phyloP scores from a whole-genome alignment of 2,888 invertebrate species.

The Beris chalybata region DNA sequence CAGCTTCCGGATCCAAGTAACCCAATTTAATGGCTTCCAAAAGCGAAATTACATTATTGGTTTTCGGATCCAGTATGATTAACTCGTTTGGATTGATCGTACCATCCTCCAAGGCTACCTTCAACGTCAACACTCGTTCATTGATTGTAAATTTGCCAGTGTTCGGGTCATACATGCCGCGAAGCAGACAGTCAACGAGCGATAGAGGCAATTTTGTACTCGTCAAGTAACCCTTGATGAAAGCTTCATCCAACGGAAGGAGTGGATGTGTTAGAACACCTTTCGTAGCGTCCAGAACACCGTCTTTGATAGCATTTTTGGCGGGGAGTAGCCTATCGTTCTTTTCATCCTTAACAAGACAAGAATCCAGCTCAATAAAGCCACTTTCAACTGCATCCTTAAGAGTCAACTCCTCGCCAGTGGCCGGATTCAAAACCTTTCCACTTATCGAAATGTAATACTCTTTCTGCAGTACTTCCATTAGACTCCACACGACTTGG shows the following conservation, averaged over 20 bases:
- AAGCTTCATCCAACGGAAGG: constrained; percentile 76
- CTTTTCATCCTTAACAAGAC: constrained; percentile 73
- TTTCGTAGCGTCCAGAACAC: constrained; percentile 69
- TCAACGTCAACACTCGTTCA: constrained; percentile 68
- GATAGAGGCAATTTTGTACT: constrained; percentile 80
- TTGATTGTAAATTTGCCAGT: constrained; percentile 74
- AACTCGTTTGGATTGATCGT: constrained; percentile 76
- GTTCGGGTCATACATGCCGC: constrained; percentile 75
- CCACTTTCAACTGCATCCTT: constrained; percentile 73
- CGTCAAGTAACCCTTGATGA: constrained; percentile 77
- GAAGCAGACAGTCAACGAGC: constrained; percentile 78
- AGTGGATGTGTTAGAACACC: constrained; percentile 71
- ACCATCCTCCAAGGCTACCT: constrained; percentile 68
- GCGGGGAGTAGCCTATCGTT: constrained; percentile 68
- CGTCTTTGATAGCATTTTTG: constrained; percentile 69
- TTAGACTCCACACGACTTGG: constrained; percentile 69
- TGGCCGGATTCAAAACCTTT: constrained; percentile 74
- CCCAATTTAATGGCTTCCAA: constrained; percentile 76
- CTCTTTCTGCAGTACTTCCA: constrained; percentile 74
- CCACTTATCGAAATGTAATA: constrained; percentile 76
- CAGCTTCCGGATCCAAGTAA: constrained; percentile 76
- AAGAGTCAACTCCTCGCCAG: constrained; percentile 73
- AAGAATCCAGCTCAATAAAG: constrained; percentile 71
- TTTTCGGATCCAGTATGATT: constrained; percentile 77
- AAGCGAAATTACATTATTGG: constrained; percentile 77